phyloP scores from a whole-genome alignment of 2,113 vertebrate genomes.

The Dascyllus trimaculatus region DNA sequence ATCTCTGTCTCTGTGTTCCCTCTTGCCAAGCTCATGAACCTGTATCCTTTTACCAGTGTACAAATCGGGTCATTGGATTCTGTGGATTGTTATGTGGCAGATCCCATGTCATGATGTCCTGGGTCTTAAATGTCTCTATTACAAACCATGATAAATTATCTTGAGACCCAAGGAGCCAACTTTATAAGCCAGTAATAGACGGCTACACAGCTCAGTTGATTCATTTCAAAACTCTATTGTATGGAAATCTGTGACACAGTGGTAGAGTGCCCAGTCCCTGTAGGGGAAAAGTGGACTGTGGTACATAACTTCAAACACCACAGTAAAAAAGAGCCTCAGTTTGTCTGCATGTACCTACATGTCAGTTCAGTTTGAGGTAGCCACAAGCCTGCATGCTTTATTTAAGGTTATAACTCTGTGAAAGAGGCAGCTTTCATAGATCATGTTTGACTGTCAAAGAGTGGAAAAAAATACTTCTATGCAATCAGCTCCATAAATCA shows the following conservation, averaged over 20 bases:
- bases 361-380: slow-evolving; percentile 50
- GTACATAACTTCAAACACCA: slow-evolving; percentile 56
- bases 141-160: slow-evolving; percentile 70
- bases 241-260: slow-evolving; percentile 65
- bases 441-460: slow-evolving; percentile 65
- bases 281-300: slow-evolving; percentile 35
- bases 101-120: slow-evolving; percentile 66
- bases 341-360: slow-evolving; percentile 58
- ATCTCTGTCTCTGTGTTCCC: slow-evolving; percentile 20
- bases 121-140: slow-evolving; percentile 63
- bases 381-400: slow-evolving; percentile 36
- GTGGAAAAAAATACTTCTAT: slow-evolving; percentile 47
- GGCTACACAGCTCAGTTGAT: slow-evolving; percentile 58
- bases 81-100: slow-evolving; percentile 63
- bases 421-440: slow-evolving; percentile 66
- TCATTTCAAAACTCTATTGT: slow-evolving; percentile 63
- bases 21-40: slow-evolving; percentile 24
- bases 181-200: slow-evolving; percentile 65
- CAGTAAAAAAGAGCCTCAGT: slow-evolving; percentile 33
- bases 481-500: slow-evolving; percentile 78
- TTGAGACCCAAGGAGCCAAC: slow-evolving; percentile 49
- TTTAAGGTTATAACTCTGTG: slow-evolving; percentile 56
- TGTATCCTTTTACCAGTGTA: slow-evolving; percentile 44
- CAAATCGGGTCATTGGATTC: slow-evolving; percentile 68
- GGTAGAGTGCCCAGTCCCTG: slow-evolving; percentile 47